Percentiles rank a stretch among this genome's conserved stretches.
These are phyloP conservation scores for Pseudomyrmex sp. DNA, from an alignment of 1,140 invertebrate species.

Conservation along the genomic window DNA sequence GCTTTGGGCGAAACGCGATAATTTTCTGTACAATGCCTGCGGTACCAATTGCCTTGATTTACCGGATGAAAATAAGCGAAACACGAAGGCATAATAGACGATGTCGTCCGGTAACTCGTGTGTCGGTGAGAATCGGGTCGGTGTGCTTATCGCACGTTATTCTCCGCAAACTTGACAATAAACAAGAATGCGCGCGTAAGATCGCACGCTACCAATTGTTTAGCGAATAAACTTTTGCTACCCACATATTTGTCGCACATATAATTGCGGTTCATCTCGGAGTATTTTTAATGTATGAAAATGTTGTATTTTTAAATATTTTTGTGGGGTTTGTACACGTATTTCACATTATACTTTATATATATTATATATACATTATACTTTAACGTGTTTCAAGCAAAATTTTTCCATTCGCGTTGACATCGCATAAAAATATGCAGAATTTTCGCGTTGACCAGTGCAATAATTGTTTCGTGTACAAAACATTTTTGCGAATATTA, in stretches of 20 bases:
- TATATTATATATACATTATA: background rate
- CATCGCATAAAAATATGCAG: constrained; percentile 31
- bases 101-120: constrained; percentile 51
- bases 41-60: constrained; percentile 60
- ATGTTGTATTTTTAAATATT: too few species aligned
- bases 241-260: background rate
- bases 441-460: constrained; percentile 4
- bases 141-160: constrained; percentile 50
- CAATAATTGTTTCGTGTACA: constrained; percentile 34
- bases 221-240: too few species aligned
- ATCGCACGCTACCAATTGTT: background rate
- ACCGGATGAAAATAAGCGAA: constrained; percentile 61
- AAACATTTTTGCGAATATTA: constrained; percentile 46
- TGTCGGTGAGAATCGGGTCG: constrained; percentile 57
- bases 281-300: too few species aligned
- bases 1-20: constrained; percentile 55
- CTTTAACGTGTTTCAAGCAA: constrained; percentile 12
- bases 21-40: constrained; percentile 58
- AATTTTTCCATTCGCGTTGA: constrained; percentile 9
- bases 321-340: too few species aligned
- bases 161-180: constrained; percentile 18
- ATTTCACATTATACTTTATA: background rate
- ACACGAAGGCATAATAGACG: constrained; percentile 53
- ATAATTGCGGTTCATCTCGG: too few species aligned
- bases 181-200: background rate